Percentiles rank a stretch among this genome's conserved stretches.
Evolutionary conservation across 2,113 vertebrate species (phyloP).

Genomic region (Oncorhynchus gorbuscha): DNA sequence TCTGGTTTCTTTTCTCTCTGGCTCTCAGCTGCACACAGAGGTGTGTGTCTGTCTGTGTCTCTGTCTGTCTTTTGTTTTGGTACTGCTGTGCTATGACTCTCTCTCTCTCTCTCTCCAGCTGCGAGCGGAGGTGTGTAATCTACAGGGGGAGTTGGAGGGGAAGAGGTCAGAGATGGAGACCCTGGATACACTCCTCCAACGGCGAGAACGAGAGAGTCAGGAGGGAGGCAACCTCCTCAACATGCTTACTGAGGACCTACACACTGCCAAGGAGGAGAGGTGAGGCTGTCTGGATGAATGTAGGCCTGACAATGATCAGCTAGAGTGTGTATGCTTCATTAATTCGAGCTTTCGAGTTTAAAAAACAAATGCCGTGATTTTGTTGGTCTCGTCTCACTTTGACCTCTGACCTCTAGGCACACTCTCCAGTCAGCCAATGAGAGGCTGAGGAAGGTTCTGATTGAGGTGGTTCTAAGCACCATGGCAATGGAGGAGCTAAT

Average conservation of each 20-base stretch:
- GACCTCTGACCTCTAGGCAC: conserved; percentile 59
- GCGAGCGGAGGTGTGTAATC: conserved; percentile 70
- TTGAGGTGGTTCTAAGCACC: conserved; percentile 77
- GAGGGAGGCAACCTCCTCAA: conserved; percentile 81
- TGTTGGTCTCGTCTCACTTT: neutral
- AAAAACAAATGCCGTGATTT: too few relatives aligned
- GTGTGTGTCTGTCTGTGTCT: neutral
- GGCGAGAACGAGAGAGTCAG: conserved; percentile 79
- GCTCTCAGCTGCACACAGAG: neutral
- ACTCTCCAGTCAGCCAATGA: conserved; percentile 76
- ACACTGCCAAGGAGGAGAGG: conserved; percentile 77
- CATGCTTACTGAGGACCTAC: conserved; percentile 83
- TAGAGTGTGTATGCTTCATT: neutral
- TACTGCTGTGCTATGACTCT: neutral
- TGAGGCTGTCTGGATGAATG: conserved; percentile 43
- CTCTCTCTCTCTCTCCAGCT: conserved; percentile 70
- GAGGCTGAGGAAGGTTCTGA: conserved; percentile 77
- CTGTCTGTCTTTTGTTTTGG: conserved; percentile 1
- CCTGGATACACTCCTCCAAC: conserved; percentile 78
- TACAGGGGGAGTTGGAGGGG: conserved; percentile 75
- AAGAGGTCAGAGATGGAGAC: conserved; percentile 78
- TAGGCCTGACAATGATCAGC: neutral
- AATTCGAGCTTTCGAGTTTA: too few relatives aligned
- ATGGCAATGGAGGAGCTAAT: conserved; percentile 81
- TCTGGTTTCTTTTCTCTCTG: neutral